phyloP scores from a whole-genome alignment of 2,888 invertebrate genomes.

The Limulus polyphemus region DNA sequence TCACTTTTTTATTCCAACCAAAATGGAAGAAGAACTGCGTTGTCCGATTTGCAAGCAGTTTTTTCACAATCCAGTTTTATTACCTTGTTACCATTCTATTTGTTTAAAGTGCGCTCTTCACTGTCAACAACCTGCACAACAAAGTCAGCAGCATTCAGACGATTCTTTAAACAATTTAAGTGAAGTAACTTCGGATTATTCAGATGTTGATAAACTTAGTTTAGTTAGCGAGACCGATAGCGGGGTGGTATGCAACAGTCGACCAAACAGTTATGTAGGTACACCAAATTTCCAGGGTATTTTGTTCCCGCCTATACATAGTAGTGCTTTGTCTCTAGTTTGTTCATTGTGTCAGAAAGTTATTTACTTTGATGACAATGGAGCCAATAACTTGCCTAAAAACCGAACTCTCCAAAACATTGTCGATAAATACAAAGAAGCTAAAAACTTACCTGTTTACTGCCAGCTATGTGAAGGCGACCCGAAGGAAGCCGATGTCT shows the following conservation, averaged over 20 bases:
- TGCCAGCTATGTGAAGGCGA: slow-evolving; percentile 69
- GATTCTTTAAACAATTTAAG: slow-evolving; percentile 1
- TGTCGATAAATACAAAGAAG: slow-evolving; percentile 70
- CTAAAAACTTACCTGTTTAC: slow-evolving; percentile 46
- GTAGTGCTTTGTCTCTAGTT: slow-evolving; percentile 25
- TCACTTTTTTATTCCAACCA: too few species aligned
- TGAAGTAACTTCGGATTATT: slow-evolving; percentile 17
- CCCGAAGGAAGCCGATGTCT: slow-evolving; percentile 58
- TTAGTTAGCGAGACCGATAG: slow-evolving; percentile 95
- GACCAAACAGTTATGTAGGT: slow-evolving; percentile 81
- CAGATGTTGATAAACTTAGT: slow-evolving; percentile 84
- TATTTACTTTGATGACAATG: slow-evolving; percentile 86
- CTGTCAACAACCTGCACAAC: slow-evolving; percentile 52
- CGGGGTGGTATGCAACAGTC: slow-evolving; percentile 82
- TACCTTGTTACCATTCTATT: slow-evolving; percentile 86
- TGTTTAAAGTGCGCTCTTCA: slow-evolving; percentile 85
- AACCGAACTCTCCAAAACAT: slow-evolving; percentile 88
- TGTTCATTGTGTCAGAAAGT: slow-evolving; percentile 73
- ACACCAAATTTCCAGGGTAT: slow-evolving; percentile 44
- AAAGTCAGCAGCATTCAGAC: slow-evolving; percentile 12
- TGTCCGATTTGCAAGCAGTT: slow-evolving; percentile 89
- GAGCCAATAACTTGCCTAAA: slow-evolving; percentile 76
- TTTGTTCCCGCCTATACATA: slow-evolving; percentile 28
- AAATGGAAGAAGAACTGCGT: slow-evolving; percentile 94
- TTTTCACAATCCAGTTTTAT: slow-evolving; percentile 79